Base-by-base conservation (phyloP, 1,140 invertebrate genomes). In the Ptiloglossa arizonensis region DNA sequence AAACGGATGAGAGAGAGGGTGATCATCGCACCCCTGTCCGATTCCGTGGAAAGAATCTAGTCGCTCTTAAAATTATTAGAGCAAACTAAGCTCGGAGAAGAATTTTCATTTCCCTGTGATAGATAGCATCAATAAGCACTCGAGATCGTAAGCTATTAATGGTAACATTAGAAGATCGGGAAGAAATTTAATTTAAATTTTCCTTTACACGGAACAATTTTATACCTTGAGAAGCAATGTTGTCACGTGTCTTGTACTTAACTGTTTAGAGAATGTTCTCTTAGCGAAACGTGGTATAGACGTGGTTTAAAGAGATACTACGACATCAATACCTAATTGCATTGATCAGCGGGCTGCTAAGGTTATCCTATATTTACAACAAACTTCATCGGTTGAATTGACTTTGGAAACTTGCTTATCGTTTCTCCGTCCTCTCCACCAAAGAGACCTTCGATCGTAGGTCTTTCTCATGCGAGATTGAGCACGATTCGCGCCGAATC, bases 341-440 rank as follows among this genome's bases (percentile, higher is more conserved):
- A 32, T 50, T 44, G 59, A 8, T 54, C 29, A 48, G 44, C 68
- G 54, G 22, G 54, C 62, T 67, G 67, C 24, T 38, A 29, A 54
- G 2, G 35, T 62, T 62, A 62, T 32, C 27, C 38, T 62, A 59
- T 59, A 59, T 24, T 48, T 48, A 19, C 57, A 24, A 52, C 24
- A 15, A 4, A 48, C 24, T 17, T 50, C 44, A 76, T 69, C 62
- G 50, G 44, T 80, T 80, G 74, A 80, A 85, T 80, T 80, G 46
- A 82, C 56, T 73, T 74, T 72, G 62, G 44, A 71, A 62, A 70
- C 69, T 86, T 83, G 68, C 64, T 85, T 83, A 86, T 87, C 80
- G 78, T 83, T 88, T 88, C 80, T 89, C 88, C 88, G 88, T 89
- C 88, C 88, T 86, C 57, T 70, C 81, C 71, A 76, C 70, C 69